phyloP scores from a whole-genome alignment of 2,113 vertebrate genomes.

The Apteryx owenii region DNA sequence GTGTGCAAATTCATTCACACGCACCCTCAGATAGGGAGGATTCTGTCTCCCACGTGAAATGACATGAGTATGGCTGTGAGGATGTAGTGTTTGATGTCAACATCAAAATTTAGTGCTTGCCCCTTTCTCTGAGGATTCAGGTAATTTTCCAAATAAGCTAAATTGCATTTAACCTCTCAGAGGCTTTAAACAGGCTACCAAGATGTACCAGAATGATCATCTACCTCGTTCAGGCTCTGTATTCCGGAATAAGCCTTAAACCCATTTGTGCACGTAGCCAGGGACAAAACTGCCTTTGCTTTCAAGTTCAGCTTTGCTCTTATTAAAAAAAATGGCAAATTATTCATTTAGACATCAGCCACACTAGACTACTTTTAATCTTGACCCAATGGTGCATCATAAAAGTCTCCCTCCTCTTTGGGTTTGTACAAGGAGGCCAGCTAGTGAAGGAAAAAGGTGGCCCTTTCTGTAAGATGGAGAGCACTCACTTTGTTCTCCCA shows the following conservation, averaged over 20 bases:
- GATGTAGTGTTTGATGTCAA: background rate
- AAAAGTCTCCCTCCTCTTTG: background rate
- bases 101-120: background rate
- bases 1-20: background rate
- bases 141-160: background rate
- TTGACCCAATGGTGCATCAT: background rate
- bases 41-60: background rate
- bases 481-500: background rate
- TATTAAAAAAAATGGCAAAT: background rate
- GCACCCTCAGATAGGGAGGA: background rate
- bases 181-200: background rate
- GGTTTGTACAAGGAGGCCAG: background rate
- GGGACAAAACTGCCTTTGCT: background rate
- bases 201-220: background rate
- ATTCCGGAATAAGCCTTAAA: background rate
- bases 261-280: background rate
- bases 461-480: background rate
- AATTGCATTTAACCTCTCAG: background rate
- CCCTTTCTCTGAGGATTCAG: background rate
- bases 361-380: background rate
- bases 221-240: background rate
- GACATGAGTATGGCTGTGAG: too few species aligned
- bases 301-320: background rate
- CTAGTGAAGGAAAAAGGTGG: accelerated
- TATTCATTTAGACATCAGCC: background rate